Percentiles rank a stretch among this genome's conserved stretches.
phyloP scores from a whole-genome alignment of 2,888 invertebrate genomes.

The Marronus borbonicus region DNA sequence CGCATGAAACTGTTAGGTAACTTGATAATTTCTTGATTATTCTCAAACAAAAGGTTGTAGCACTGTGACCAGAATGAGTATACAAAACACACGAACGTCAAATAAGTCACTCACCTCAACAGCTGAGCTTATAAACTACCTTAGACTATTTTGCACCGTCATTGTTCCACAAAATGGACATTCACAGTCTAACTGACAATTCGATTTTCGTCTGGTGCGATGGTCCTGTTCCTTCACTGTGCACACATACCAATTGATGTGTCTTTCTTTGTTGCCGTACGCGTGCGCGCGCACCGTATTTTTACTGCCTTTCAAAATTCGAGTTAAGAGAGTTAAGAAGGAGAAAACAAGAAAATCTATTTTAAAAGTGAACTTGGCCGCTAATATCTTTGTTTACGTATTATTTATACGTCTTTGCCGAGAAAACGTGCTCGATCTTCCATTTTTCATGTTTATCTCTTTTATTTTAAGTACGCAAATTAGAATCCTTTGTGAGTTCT shows the following conservation, averaged over 20 bases:
- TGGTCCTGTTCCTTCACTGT: conserved; percentile 35
- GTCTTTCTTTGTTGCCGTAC: conserved; percentile 50
- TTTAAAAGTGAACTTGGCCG: conserved; percentile 64
- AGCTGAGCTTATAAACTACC: conserved; percentile 66
- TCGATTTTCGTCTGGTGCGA: conserved; percentile 43
- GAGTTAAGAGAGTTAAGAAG: conserved; percentile 44
- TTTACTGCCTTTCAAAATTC: conserved; percentile 55
- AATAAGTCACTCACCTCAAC: conserved; percentile 69
- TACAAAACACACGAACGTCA: conserved; percentile 61
- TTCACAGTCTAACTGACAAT: conserved; percentile 61
- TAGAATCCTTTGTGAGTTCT: conserved; percentile 6
- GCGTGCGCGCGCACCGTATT: conserved; percentile 56
- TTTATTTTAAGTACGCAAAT: conserved; percentile 21
- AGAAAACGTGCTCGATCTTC: conserved; percentile 23
- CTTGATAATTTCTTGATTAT: conserved; percentile 45
- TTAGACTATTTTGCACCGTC: conserved; percentile 61
- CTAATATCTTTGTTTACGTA: conserved; percentile 54
- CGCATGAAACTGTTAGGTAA: conserved; percentile 54
- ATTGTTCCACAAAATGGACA: conserved; percentile 49
- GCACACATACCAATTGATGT: conserved; percentile 21
- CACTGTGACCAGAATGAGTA: conserved; percentile 41
- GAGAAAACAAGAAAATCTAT: conserved; percentile 57
- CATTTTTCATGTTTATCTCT: conserved; percentile 7
- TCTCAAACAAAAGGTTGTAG: conserved; percentile 49
- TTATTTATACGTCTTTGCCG: conserved; percentile 44